A percentile compares a stretch with the other conserved stretches of the same genome.
Evolutionary conservation across 2,797 vertebrate genomes (phyloP).

Genomic region (Heteromormyrus szaboi): DNA sequence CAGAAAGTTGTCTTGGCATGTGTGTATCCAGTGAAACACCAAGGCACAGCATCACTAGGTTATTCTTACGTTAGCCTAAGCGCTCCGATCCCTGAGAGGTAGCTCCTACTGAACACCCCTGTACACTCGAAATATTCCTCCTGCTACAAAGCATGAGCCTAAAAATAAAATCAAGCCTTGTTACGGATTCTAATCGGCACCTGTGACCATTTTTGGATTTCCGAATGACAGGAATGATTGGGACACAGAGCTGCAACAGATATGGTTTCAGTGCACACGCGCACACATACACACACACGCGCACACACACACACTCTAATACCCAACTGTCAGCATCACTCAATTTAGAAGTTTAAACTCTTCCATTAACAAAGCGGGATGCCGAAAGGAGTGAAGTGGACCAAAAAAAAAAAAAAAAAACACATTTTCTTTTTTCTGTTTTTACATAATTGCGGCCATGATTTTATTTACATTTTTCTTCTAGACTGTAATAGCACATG

Average conservation of each 20-base stretch:
- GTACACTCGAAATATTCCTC: not conserved
- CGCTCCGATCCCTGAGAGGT: not conserved
- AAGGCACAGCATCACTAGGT: not conserved
- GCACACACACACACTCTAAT: not conserved
- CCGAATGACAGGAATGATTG: not conserved
- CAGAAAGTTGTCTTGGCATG: not conserved
- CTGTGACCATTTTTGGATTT: not conserved
- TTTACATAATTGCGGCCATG: not conserved
- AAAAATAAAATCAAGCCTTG: not conserved
- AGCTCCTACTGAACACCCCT: not conserved
- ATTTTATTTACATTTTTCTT: conserved; percentile 13
- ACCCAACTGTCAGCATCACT: not conserved
- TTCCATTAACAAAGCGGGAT: not conserved
- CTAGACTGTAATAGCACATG: not conserved
- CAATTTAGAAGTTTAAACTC: not conserved
- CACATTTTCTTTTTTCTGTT: not conserved
- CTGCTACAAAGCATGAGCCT: not conserved
- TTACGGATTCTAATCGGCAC: not conserved
- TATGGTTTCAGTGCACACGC: not conserved
- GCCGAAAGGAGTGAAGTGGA: not conserved
- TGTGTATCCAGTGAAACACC: not conserved
- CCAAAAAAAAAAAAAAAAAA: not conserved
- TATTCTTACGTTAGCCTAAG: not conserved
- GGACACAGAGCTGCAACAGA: not conserved
- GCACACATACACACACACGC: not conserved